Base-by-base conservation (phyloP, 2,113 vertebrate genomes). In the Tetrao urogallus region DNA sequence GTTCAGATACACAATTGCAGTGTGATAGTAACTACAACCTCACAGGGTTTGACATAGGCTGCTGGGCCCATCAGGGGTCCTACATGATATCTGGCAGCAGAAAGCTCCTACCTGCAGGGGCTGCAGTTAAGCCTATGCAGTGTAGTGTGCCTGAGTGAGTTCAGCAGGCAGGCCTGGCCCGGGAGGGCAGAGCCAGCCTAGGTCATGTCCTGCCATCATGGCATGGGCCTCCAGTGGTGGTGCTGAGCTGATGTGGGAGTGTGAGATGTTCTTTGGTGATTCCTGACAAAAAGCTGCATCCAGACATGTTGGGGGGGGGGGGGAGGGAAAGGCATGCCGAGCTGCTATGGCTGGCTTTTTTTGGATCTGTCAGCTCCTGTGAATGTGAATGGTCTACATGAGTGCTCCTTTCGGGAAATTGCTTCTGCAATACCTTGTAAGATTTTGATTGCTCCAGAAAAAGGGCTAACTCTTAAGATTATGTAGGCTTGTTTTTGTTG, bases 1-100 rank as follows among this genome's bases (percentile, higher is more conserved):
- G 93, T 94, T 93, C 79, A 81, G 88, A 42, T 25, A 65, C 57
- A 2, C 47, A 72, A 92, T 56, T 88, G 86, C 86, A 80, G 82
- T 1, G 0, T 60, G 92, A 90, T 69, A 80, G 72, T 86, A 90
- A 43, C 86, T 83, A 77, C 82, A 74, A 1, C 86, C 69, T 94
- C 65, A 3, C 69, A 36, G 92, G 40, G 34, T 90, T 13, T 92
- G 88, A 83, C 80, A 91, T 11, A 88, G 83, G 65, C 90, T 94
- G 93, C 79, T 10, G 80, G 91, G 92, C 96, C 73, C 95, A 48
- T 81, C 92, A 52, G 93, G 94, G 80, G 65, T 86, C 82, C 92
- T n/a, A 47, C 47, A 24, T 78, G 90, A 43, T 78, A 30, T 74
- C 83, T 96, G 92, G 80, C 88, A 86, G 88, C 76, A 50, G 65